These are phyloP conservation scores for Himalopsyche kuldschensis DNA, from an alignment of 2,888 invertebrate genomes.

Conservation along the genomic window DNA sequence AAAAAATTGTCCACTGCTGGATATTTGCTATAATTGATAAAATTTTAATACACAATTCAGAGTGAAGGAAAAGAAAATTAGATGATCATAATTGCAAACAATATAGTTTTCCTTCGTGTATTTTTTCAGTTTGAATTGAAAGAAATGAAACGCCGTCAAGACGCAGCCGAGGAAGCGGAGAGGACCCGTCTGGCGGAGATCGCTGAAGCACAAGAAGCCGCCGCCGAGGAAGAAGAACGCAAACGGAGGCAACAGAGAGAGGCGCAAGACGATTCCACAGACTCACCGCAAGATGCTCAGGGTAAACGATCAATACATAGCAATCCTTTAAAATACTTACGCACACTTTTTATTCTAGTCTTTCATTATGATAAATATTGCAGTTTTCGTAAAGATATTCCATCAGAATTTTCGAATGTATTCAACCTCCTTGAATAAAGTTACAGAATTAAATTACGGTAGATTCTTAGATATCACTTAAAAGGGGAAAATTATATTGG, in stretches of 20 bases:
- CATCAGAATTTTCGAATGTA: too few species aligned
- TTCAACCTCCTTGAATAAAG: too few species aligned
- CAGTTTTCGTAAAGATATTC: too few species aligned
- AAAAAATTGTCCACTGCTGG: background rate
- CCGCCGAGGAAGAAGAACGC: slow-evolving; percentile 44
- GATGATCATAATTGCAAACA: background rate
- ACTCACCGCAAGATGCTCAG: slow-evolving; percentile 50
- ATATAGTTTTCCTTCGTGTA: background rate
- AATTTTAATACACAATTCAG: too few species aligned
- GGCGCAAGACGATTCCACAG: slow-evolving; percentile 51
- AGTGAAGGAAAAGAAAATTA: too few species aligned
- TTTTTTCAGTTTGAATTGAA: slow-evolving; percentile 87
- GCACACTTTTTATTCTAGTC: background rate
- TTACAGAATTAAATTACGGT: too few species aligned
- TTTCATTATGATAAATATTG: too few species aligned
- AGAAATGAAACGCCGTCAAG: slow-evolving; percentile 88
- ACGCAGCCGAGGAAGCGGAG: slow-evolving; percentile 82
- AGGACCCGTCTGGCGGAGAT: slow-evolving; percentile 66
- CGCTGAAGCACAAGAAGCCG: slow-evolving; percentile 59
- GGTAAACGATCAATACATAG: slow-evolving; percentile 44
- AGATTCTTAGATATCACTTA: too few species aligned
- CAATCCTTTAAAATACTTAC: background rate
- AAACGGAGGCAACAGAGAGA: slow-evolving; percentile 43
- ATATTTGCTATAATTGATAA: too few species aligned
- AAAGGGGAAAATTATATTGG: too few species aligned